Evolutionary conservation across 1,140 invertebrate genomes (phyloP).

Genomic region (Mercenaria mercenaria): DNA sequence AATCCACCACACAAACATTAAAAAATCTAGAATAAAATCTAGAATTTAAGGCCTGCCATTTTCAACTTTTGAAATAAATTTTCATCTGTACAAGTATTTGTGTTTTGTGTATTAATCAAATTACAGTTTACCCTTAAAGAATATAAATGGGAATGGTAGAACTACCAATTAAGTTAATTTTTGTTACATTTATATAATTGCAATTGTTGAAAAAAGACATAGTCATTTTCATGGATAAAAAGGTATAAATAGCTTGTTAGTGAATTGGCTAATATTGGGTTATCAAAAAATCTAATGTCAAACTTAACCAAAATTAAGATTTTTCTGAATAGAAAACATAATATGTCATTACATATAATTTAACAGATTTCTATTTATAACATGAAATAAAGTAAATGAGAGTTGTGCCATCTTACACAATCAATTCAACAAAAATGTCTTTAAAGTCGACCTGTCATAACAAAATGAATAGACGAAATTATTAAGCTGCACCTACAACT

Average conservation of each 20-base stretch:
- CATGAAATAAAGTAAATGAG: not conserved
- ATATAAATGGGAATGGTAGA: not conserved
- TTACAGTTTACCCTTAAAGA: not conserved
- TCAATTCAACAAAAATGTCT: not conserved
- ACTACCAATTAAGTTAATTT: not conserved
- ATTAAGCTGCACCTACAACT: too few species aligned
- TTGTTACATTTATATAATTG: not conserved
- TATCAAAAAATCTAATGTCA: constrained; percentile 21
- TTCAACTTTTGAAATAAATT: not conserved
- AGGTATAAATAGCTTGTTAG: not conserved
- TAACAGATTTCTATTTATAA: not conserved
- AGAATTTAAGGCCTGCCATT: not conserved
- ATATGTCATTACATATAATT: not conserved
- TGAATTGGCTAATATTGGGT: not conserved
- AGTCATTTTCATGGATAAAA: not conserved
- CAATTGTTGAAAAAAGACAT: not conserved
- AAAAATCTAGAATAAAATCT: too few species aligned
- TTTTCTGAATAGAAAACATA: not conserved
- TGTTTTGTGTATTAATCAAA: not conserved
- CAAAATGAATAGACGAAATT: too few species aligned
- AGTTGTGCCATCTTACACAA: not conserved
- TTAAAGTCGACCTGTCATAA: not conserved
- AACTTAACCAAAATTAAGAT: not conserved
- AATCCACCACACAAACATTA: too few species aligned
- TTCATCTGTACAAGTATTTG: not conserved